phyloP scores from a whole-genome alignment of 2,888 invertebrate genomes.

The Diplazon laetatorius region DNA sequence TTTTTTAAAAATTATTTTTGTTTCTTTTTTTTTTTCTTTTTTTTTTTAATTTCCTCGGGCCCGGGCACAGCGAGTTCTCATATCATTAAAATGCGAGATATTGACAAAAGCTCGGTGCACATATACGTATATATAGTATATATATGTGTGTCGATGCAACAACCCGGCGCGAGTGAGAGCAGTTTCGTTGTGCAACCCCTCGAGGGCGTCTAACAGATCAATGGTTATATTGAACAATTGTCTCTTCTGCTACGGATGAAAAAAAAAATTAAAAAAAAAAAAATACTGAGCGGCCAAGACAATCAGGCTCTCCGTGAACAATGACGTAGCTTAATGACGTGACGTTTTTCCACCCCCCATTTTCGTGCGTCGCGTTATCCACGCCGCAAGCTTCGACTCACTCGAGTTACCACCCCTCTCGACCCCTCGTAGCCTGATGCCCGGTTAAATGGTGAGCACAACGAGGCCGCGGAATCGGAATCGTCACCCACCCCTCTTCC shows the following conservation, averaged over 20 bases:
- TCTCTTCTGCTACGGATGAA: conserved; percentile 81
- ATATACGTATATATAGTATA: too few relatives aligned
- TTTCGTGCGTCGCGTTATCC: conserved; percentile 72
- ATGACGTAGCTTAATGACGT: conserved; percentile 82
- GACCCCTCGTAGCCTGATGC: conserved; percentile 50
- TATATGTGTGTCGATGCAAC: conserved; percentile 48
- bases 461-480: conserved; percentile 67
- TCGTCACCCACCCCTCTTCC: too few relatives aligned
- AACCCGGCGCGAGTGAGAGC: conserved; percentile 55
- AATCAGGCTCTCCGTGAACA: conserved; percentile 81
- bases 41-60: conserved; percentile 21
- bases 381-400: too few relatives aligned
- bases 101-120: conserved; percentile 80
- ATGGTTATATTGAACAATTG: conserved; percentile 83
- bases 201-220: conserved; percentile 80
- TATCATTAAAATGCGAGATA: conserved; percentile 82
- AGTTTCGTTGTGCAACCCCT: conserved; percentile 66
- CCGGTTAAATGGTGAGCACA: conserved; percentile 61
- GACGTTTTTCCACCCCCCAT: conserved; percentile 77
- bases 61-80: conserved; percentile 67
- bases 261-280: too few relatives aligned
- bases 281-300: conserved; percentile 82
- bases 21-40: conserved; percentile 33
- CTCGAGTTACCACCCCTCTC: conserved; percentile 36
- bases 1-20: conserved; percentile 50